Percentiles rank a stretch among this genome's conserved stretches.
Evolutionary conservation across 2,113 vertebrate genomes (phyloP).

Genomic region (Chaetura pelagica): DNA sequence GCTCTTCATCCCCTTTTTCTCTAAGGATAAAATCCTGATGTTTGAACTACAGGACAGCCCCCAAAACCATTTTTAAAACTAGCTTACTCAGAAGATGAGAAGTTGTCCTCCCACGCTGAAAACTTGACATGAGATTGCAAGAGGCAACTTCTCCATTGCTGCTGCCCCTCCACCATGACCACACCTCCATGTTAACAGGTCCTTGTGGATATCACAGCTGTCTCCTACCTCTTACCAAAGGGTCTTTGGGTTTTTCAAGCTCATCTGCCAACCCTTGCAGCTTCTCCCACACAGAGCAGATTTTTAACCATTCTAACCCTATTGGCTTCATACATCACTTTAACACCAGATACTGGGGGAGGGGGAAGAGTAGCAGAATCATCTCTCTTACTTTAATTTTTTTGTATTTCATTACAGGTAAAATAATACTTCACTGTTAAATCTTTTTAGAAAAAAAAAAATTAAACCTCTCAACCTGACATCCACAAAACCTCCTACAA

Average conservation of each 20-base stretch:
- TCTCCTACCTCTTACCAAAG: neutral
- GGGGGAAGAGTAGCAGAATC: neutral
- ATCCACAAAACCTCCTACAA: conserved; percentile 24
- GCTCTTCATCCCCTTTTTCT: neutral
- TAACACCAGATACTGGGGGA: neutral
- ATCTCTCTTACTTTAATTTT: neutral
- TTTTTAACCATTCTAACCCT: neutral
- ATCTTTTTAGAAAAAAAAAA: neutral
- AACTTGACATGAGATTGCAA: neutral
- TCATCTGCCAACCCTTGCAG: neutral
- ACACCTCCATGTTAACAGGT: neutral
- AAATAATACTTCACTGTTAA: neutral
- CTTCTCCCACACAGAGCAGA: neutral
- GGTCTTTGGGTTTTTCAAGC: neutral
- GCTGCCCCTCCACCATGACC: neutral
- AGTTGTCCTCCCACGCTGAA: neutral
- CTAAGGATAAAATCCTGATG: neutral
- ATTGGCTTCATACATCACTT: neutral
- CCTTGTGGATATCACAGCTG: neutral
- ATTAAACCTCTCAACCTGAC: neutral
- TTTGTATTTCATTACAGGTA: neutral
- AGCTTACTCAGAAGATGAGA: neutral
- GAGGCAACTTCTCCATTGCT: neutral
- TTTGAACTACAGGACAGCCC: neutral
- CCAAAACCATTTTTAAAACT: neutral